Evolutionary conservation across 2,888 invertebrate species (phyloP).

Genomic region (Cataglyphis altisquamis): DNA sequence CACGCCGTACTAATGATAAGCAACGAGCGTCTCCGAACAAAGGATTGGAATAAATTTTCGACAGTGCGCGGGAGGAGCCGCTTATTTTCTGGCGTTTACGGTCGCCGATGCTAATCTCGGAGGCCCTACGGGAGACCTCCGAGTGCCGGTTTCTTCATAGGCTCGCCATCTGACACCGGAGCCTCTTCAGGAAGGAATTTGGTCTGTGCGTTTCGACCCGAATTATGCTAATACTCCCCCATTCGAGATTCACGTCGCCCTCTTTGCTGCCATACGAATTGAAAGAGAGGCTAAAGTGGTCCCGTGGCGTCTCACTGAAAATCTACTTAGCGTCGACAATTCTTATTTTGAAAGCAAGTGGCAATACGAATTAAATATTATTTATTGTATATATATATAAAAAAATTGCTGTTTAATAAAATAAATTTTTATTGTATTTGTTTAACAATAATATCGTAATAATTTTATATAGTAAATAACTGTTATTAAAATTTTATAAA

Average conservation of each 20-base stretch:
- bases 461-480: background rate
- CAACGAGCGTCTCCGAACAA: conserved; percentile 76
- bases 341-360: conserved; percentile 1
- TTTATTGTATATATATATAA: background rate
- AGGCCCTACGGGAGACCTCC: conserved; percentile 66
- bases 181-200: conserved; percentile 63
- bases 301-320: conserved; percentile 16
- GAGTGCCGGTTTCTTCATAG: conserved; percentile 67
- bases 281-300: conserved; percentile 28
- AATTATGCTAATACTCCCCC: conserved; percentile 75
- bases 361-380: background rate
- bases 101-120: conserved; percentile 76
- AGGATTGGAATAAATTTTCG: conserved; percentile 78
- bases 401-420: background rate
- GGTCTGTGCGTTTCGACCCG: conserved; percentile 64
- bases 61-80: conserved; percentile 68
- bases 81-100: conserved; percentile 77
- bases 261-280: conserved; percentile 45
- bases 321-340: conserved; percentile 26
- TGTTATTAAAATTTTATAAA: background rate
- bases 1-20: conserved; percentile 77
- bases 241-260: conserved; percentile 59
- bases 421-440: background rate
- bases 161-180: conserved; percentile 72
- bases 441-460: background rate